Conservation (phyloP, 1,140 invertebrate species). For the Panonychus citri region DNA sequence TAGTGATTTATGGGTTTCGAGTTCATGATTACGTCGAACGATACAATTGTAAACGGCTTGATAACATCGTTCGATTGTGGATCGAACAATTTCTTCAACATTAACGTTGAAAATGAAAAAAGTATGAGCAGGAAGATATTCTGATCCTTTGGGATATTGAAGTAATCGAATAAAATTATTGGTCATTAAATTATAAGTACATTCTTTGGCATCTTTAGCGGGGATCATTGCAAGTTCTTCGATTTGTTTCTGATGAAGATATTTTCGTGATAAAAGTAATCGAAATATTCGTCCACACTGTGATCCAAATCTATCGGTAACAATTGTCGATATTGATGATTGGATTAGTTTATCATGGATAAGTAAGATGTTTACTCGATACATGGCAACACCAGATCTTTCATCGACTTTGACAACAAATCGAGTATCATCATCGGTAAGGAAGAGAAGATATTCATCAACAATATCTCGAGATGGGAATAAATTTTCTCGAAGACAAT, state of each 20-base stretch:
- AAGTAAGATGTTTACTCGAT: conserved; percentile 37
- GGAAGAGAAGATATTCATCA: conserved; percentile 52
- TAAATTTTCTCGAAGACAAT: conserved; percentile 27
- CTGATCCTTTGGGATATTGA: conserved; percentile 34
- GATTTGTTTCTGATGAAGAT: conserved; percentile 64
- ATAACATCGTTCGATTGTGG: conserved; percentile 45
- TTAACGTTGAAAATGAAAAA: conserved; percentile 47
- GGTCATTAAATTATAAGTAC: conserved; percentile 52
- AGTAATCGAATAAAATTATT: conserved; percentile 53
- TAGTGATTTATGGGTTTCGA: conserved; percentile 37
- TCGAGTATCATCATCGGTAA: conserved; percentile 40
- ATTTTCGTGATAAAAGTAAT: conserved; percentile 46
- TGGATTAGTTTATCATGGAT: conserved; percentile 39
- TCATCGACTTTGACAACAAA: conserved; percentile 48
- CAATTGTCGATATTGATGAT: conserved; percentile 43
- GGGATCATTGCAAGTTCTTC: conserved; percentile 67
- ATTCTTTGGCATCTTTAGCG: conserved; percentile 58
- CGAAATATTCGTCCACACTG: conserved; percentile 66
- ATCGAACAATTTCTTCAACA: conserved; percentile 34
- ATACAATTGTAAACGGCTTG: conserved; percentile 47
- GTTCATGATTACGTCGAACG: conserved; percentile 34
- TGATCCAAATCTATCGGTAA: conserved; percentile 55
- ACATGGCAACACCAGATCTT: conserved; percentile 44
- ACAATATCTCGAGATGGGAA: conserved; percentile 33
- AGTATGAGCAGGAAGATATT: conserved; percentile 21